Evolutionary conservation across 2,888 invertebrate genomes (phyloP).

Genomic region (Drosophila melanocephala): DNA sequence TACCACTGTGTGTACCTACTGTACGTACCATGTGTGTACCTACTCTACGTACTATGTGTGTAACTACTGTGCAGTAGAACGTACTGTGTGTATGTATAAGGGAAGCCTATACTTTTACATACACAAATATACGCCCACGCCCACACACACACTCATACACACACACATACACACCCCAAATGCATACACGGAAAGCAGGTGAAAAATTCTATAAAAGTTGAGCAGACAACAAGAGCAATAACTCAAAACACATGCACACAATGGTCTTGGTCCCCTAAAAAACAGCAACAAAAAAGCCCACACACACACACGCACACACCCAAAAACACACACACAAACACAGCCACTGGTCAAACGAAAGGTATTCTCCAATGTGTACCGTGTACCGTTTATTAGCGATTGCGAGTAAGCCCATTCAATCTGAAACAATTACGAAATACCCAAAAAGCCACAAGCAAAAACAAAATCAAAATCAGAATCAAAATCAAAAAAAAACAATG

Average conservation of each 20-base stretch:
- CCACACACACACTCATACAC: constrained; percentile 12
- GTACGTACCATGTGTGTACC: too few relatives aligned
- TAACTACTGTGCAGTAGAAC: neutral
- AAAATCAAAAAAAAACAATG: neutral
- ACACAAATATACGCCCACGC: constrained; percentile 8
- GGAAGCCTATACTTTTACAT: constrained; percentile 2
- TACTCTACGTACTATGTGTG: neutral
- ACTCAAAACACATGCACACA: constrained; percentile 25
- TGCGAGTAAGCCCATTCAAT: constrained; percentile 20
- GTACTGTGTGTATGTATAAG: constrained; percentile 3
- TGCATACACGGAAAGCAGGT: constrained; percentile 21
- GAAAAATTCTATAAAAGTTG: constrained; percentile 6
- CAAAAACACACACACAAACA: neutral
- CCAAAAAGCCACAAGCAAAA: constrained; percentile 5
- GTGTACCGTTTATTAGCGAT: constrained; percentile 19
- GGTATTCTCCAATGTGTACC: neutral
- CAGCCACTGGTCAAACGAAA: neutral
- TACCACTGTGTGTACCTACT: neutral
- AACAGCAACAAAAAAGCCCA: neutral
- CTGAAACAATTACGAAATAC: neutral
- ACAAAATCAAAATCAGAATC: neutral
- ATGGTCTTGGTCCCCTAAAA: constrained; percentile 46
- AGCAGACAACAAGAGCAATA: constrained; percentile 17
- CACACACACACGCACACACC: constrained; percentile 2
- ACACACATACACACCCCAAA: constrained; percentile 14